phyloP scores from a whole-genome alignment of 2,797 vertebrate species.

The Oophaga sylvatica region DNA sequence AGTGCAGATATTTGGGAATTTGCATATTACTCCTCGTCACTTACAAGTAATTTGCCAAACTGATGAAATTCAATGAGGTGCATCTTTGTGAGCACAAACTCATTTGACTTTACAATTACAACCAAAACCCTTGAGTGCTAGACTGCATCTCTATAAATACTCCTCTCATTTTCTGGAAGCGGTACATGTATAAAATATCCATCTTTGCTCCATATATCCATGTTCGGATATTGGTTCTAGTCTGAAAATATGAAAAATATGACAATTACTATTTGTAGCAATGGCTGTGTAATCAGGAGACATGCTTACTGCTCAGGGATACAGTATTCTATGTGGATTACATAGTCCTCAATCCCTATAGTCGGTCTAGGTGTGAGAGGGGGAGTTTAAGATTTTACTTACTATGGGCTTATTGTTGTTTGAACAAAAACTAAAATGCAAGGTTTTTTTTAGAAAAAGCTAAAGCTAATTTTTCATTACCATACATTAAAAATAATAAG shows the following conservation, averaged over 20 bases:
- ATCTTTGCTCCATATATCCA: background rate
- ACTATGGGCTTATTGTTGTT: too few species aligned
- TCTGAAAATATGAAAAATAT: background rate
- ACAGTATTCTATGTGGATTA: too few species aligned
- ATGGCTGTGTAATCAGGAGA: background rate
- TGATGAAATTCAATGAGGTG: slow-evolving; percentile 53
- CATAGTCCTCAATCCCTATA: too few species aligned
- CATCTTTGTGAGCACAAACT: slow-evolving; percentile 44
- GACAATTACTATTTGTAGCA: background rate
- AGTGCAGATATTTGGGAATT: slow-evolving; percentile 36
- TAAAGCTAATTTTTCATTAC: too few species aligned
- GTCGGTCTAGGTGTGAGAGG: too few species aligned
- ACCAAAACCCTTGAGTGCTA: slow-evolving; percentile 31
- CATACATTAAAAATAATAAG: too few species aligned
- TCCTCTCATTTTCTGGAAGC: slow-evolving; percentile 10
- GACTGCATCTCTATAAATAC: slow-evolving; percentile 26
- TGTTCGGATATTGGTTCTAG: background rate
- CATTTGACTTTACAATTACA: slow-evolving; percentile 55
- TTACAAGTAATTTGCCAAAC: slow-evolving; percentile 52
- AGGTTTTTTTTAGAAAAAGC: too few species aligned
- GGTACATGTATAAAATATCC: slow-evolving; percentile 31
- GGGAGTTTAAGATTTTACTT: too few species aligned
- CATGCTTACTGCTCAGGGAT: too few species aligned
- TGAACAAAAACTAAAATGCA: too few species aligned
- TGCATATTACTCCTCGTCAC: slow-evolving; percentile 33